Evolutionary conservation across 2,113 vertebrate genomes (phyloP).

Genomic region (Camarhynchus parvulus): DNA sequence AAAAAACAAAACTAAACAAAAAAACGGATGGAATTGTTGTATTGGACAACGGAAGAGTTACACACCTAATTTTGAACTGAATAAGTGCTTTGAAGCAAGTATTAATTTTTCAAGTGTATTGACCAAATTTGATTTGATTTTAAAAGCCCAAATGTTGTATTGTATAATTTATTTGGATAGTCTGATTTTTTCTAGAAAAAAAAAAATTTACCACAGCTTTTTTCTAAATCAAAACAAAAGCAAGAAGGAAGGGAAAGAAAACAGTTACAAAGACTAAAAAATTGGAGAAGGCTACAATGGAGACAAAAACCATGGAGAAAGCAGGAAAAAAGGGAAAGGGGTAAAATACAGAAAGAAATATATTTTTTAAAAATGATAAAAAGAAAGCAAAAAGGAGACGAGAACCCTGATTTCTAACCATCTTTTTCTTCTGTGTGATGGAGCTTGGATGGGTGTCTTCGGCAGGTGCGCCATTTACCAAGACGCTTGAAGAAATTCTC

Average conservation of each 20-base stretch:
- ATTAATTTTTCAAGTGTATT: background rate
- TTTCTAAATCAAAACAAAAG: constrained; percentile 53
- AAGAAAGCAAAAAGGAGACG: constrained; percentile 72
- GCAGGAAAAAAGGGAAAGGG: constrained; percentile 28
- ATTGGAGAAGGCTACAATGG: constrained; percentile 12
- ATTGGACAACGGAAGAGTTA: constrained; percentile 31
- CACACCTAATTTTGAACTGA: constrained; percentile 52
- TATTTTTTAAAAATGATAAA: background rate
- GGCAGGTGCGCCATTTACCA: constrained; percentile 94
- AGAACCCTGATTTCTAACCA: constrained; percentile 84
- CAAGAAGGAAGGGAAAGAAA: constrained; percentile 51
- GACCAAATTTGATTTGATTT: constrained; percentile 34
- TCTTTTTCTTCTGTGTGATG: constrained; percentile 93
- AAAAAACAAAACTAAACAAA: background rate
- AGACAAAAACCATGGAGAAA: constrained; percentile 51
- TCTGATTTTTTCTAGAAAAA: background rate
- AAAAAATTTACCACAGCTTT: background rate
- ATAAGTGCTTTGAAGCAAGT: constrained; percentile 38
- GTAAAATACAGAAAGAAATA: constrained; percentile 54
- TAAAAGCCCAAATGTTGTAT: constrained; percentile 31
- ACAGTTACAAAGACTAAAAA: constrained; percentile 52
- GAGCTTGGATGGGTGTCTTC: constrained; percentile 91
- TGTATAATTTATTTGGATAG: constrained; percentile 16
- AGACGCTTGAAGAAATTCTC: constrained; percentile 99
- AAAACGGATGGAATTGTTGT: constrained; percentile 23